These are phyloP conservation scores for Eristalis pertinax DNA, from an alignment of 2,888 invertebrate species.

Conservation along the genomic window DNA sequence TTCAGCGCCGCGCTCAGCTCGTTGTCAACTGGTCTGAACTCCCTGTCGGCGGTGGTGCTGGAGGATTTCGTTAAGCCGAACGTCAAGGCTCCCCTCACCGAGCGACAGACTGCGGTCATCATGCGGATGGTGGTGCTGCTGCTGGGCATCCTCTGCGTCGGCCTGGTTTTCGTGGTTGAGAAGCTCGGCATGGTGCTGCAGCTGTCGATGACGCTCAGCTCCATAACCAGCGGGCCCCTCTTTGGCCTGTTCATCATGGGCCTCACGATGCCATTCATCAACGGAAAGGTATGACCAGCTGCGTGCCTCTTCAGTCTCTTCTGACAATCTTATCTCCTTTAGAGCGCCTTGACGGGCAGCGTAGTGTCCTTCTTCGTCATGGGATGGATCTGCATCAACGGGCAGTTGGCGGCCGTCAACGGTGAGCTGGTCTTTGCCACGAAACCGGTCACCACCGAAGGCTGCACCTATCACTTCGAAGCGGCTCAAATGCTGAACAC, in stretches of 20 bases:
- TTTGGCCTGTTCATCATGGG: constrained; percentile 88
- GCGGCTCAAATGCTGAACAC: constrained; percentile 46
- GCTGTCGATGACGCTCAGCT: constrained; percentile 84
- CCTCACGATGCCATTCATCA: constrained; percentile 85
- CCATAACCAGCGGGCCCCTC: constrained; percentile 86
- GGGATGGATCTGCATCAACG: constrained; percentile 86
- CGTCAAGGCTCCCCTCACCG: constrained; percentile 83
- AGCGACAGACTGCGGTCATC: constrained; percentile 83
- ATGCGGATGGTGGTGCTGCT: constrained; percentile 87
- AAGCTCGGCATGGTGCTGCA: constrained; percentile 87
- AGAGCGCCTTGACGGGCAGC: constrained; percentile 88
- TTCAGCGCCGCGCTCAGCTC: constrained; percentile 94
- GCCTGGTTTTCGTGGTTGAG: constrained; percentile 86
- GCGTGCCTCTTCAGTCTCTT: too few relatives aligned
- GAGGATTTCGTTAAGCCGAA: constrained; percentile 90
- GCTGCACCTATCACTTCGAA: constrained; percentile 84
- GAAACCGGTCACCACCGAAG: constrained; percentile 82
- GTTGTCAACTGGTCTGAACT: constrained; percentile 90
- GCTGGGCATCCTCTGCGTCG: constrained; percentile 86
- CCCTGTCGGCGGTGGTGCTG: constrained; percentile 90
- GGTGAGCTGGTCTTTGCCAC: constrained; percentile 83
- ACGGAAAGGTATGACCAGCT: constrained; percentile 82
- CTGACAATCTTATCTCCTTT: neutral
- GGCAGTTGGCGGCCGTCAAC: constrained; percentile 86
- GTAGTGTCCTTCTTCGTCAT: constrained; percentile 84